Percentiles rank a stretch among this genome's conserved stretches.
phyloP scores from a whole-genome alignment of 2,888 invertebrate species.

The Noctua janthina region DNA sequence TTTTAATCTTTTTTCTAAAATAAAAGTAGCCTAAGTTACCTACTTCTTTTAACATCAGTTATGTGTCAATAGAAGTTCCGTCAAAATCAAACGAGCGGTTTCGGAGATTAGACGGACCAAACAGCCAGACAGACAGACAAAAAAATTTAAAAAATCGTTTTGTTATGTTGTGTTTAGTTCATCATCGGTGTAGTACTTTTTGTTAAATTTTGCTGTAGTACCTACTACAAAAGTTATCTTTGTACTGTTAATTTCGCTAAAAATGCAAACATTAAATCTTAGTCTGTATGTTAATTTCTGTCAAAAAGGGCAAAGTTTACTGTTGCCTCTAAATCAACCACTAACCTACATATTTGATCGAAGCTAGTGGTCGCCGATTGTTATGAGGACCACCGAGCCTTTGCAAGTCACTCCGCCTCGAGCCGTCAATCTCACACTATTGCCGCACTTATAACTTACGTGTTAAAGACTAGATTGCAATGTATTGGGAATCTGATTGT shows the following conservation, averaged over 20 bases:
- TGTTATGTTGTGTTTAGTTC: too few relatives aligned
- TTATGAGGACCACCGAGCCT: slow-evolving; percentile 85
- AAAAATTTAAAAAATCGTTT: too few relatives aligned
- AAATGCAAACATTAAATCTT: background rate
- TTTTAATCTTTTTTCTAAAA: background rate
- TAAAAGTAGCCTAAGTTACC: background rate
- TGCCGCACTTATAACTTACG: slow-evolving; percentile 41
- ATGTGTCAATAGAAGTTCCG: background rate
- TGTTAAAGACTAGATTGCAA: slow-evolving; percentile 58
- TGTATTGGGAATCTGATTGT: slow-evolving; percentile 47
- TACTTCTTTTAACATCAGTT: background rate
- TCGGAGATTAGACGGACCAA: background rate
- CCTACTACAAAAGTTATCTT: too few relatives aligned
- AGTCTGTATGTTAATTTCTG: background rate
- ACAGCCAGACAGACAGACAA: background rate
- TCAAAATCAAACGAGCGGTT: background rate
- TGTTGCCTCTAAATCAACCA: slow-evolving; percentile 49
- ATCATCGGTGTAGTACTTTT: too few relatives aligned
- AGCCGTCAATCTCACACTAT: slow-evolving; percentile 47
- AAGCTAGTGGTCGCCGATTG: slow-evolving; percentile 80
- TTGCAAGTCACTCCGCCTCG: slow-evolving; percentile 83
- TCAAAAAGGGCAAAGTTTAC: background rate
- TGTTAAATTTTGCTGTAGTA: too few relatives aligned
- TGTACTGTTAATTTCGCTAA: too few relatives aligned
- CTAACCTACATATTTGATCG: slow-evolving; percentile 65